phyloP scores from a whole-genome alignment of 2,888 invertebrate species.

The Smittia aterrima region DNA sequence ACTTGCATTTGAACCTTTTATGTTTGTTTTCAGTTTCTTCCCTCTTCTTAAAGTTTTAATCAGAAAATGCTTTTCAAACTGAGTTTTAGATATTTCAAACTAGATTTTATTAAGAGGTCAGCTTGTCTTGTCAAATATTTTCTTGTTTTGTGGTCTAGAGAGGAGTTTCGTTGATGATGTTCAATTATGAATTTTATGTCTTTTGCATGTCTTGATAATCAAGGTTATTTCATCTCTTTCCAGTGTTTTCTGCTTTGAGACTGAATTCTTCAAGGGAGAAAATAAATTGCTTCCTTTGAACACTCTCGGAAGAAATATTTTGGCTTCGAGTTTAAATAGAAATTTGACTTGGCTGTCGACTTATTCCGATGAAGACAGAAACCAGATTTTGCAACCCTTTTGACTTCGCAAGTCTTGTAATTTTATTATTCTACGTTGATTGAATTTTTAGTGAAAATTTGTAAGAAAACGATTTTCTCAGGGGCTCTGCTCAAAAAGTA shows the following conservation, averaged over 20 bases:
- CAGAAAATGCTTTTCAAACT: too few relatives aligned
- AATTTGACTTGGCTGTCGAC: neutral
- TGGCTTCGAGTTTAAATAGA: too few relatives aligned
- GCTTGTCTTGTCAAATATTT: neutral
- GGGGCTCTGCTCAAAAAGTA: neutral
- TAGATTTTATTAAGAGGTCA: neutral
- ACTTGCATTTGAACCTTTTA: too few relatives aligned
- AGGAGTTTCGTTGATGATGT: neutral
- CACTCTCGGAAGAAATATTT: neutral
- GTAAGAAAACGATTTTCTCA: neutral
- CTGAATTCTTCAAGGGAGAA: neutral
- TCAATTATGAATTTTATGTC: constrained; percentile 3
- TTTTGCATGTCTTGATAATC: neutral
- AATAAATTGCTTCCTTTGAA: neutral
- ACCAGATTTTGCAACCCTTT: constrained; percentile 19
- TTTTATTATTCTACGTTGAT: constrained; percentile 28
- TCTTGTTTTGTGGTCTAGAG: neutral
- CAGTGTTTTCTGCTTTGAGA: neutral
- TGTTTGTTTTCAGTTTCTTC: too few relatives aligned
- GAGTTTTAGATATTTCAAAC: too few relatives aligned
- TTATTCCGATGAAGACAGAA: neutral
- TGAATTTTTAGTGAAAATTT: constrained; percentile 31
- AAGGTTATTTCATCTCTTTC: neutral
- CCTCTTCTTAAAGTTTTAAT: too few relatives aligned
- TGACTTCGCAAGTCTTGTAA: constrained; percentile 5